These are phyloP conservation scores for Hemichromis elongatus DNA, from an alignment of 2,113 vertebrate species.

Conservation along the genomic window DNA sequence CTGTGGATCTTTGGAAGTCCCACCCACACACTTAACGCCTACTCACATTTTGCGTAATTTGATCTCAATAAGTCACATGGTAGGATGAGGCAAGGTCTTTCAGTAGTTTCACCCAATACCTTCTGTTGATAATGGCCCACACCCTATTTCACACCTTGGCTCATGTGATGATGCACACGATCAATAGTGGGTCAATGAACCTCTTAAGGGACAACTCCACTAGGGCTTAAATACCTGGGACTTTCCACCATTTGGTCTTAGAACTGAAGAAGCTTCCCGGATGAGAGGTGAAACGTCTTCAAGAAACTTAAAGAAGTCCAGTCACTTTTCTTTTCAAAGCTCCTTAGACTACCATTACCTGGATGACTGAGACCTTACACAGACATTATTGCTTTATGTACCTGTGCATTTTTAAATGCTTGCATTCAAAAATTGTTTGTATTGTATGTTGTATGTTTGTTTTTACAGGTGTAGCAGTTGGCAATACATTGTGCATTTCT, in stretches of 20 bases:
- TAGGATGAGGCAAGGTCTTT: too few relatives aligned
- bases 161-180: not conserved
- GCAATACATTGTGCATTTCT: not conserved
- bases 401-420: not conserved
- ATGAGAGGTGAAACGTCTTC: not conserved
- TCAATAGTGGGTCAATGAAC: not conserved
- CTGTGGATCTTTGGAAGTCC: not conserved
- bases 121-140: not conserved
- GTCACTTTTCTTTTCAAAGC: not conserved
- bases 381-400: not conserved
- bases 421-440: not conserved
- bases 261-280: not conserved
- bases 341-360: not conserved
- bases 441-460: not conserved
- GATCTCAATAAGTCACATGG: not conserved
- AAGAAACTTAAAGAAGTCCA: not conserved
- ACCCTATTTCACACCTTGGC: not conserved
- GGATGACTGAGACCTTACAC: not conserved
- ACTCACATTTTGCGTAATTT: not conserved
- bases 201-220: not conserved
- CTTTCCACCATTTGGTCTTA: not conserved
- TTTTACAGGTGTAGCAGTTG: not conserved
- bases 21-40: not conserved
- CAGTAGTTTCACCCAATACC: too few relatives aligned
- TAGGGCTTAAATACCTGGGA: not conserved